Evolutionary conservation across 2,113 vertebrate species (phyloP), one percentile per base, ranked within the genome.

Genomic region (Cynoglossus semilaevis): DNA sequence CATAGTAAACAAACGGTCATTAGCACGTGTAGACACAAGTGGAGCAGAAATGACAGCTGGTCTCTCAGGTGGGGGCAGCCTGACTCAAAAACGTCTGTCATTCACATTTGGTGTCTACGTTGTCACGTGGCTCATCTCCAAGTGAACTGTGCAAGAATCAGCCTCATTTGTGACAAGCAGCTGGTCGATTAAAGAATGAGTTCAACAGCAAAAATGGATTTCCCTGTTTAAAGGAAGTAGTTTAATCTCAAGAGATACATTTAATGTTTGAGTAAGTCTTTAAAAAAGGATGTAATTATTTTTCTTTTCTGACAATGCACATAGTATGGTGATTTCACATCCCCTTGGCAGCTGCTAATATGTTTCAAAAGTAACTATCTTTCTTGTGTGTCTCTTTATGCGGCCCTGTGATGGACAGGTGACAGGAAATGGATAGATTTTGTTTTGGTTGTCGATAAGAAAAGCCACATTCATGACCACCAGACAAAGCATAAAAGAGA

Each of bases 21-120:
- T 9, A 47, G 36, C 8, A 3, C 17, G 18, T 50, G 59, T 6
- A 18, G 22, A 40, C 41, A 13, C 56, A 69, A 68, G 42, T 11
- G 1, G 51, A 50, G 29, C 64, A 67, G 54, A 12, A 38, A 51
- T 50, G 51, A 48, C 76, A 79, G 80, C 72, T 76, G 76, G 59
- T 59, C 2, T 1, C 43, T 59, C 63, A 68, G 72, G 72, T 70
- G 70, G 67, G 29, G 36, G 50, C 58, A 53, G 54, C 18, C 64
- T 14, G 61, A 53, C 64, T 19, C 37, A 15, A 15, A 41, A 63
- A 35, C 70, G 45, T 64, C 65, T 62, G 70, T 57, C 48, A 38
- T 51, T 62, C 15, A 40, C 34, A 19, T 51, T 65, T 45, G 41
- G 49, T 15, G 18, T 64, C 72, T 63, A 61, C 58, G 15, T 51